These are phyloP conservation scores for Ridgeia piscesae DNA, from an alignment of 1,140 invertebrate genomes.

Conservation along the genomic window DNA sequence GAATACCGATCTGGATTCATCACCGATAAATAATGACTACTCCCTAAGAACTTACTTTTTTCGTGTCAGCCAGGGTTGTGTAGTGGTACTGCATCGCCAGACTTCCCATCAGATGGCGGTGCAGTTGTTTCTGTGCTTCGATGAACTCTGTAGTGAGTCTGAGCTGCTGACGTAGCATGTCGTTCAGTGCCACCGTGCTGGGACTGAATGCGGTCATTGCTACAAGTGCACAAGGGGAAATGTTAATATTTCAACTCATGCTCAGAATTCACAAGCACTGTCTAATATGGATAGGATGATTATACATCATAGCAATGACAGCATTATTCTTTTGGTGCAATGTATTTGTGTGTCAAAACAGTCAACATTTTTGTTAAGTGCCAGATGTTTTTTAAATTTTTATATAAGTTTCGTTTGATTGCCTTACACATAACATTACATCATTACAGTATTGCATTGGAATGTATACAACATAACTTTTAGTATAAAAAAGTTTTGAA, in stretches of 20 bases:
- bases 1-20: neutral
- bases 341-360: too few species aligned
- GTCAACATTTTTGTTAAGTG: too few species aligned
- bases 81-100: slow-evolving; percentile 40
- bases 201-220: slow-evolving; percentile 50
- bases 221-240: slow-evolving; percentile 26
- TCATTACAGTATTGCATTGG: too few species aligned
- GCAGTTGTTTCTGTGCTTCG: slow-evolving; percentile 38
- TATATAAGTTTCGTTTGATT: too few species aligned
- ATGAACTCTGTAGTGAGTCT: slow-evolving; percentile 44
- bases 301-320: too few species aligned
- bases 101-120: slow-evolving; percentile 32
- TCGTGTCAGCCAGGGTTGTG: slow-evolving; percentile 50
- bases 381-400: too few species aligned
- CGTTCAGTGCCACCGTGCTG: slow-evolving; percentile 45
- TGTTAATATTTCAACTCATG: neutral
- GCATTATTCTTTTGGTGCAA: too few species aligned
- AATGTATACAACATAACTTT: too few species aligned
- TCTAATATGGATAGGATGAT: too few species aligned
- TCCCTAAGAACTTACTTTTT: slow-evolving; percentile 39
- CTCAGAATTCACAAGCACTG: too few species aligned
- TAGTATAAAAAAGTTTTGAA: too few species aligned
- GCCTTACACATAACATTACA: too few species aligned
- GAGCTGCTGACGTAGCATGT: slow-evolving; percentile 49
- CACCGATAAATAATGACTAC: neutral